A percentile compares a stretch with the other conserved stretches of the same genome.
phyloP scores from a whole-genome alignment of 2,797 vertebrate genomes.

The Bradypodion pumilum region DNA sequence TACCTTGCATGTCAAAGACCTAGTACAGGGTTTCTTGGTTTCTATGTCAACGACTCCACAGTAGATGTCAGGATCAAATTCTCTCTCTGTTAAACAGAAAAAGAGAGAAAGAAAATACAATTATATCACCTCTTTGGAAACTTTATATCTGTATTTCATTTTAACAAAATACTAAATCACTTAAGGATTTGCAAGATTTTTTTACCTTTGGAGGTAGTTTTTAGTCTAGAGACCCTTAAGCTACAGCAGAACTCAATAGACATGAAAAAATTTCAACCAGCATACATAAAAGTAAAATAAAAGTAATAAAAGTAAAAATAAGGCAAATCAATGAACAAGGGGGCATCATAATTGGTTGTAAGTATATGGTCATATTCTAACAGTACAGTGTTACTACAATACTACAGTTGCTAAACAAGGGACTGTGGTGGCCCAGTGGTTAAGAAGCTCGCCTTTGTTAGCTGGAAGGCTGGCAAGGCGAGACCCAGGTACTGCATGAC shows the following conservation, averaged over 20 bases:
- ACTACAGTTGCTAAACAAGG: background rate
- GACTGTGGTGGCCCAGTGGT: no score
- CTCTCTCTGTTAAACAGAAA: slow-evolving; percentile 84
- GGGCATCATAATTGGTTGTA: background rate
- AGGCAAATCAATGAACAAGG: background rate
- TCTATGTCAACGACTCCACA: slow-evolving; percentile 97
- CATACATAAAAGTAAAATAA: background rate
- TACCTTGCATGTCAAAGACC: slow-evolving; percentile 99
- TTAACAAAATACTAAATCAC: background rate
- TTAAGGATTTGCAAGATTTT: background rate
- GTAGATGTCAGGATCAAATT: slow-evolving; percentile 98
- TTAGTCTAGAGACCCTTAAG: slow-evolving; percentile 1
- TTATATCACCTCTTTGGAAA: background rate
- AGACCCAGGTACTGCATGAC: no score
- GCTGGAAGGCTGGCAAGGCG: no score
- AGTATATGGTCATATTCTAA: background rate
- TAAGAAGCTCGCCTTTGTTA: no score
- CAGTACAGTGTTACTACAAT: background rate
- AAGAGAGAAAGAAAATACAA: background rate
- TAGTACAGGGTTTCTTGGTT: slow-evolving; percentile 97
- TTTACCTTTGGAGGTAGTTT: background rate
- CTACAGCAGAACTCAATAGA: background rate
- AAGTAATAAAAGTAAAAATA: background rate
- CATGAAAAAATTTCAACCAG: background rate
- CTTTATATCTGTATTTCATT: background rate